phyloP scores from a whole-genome alignment of 2,113 vertebrate genomes.

The Nanorana parkeri region DNA sequence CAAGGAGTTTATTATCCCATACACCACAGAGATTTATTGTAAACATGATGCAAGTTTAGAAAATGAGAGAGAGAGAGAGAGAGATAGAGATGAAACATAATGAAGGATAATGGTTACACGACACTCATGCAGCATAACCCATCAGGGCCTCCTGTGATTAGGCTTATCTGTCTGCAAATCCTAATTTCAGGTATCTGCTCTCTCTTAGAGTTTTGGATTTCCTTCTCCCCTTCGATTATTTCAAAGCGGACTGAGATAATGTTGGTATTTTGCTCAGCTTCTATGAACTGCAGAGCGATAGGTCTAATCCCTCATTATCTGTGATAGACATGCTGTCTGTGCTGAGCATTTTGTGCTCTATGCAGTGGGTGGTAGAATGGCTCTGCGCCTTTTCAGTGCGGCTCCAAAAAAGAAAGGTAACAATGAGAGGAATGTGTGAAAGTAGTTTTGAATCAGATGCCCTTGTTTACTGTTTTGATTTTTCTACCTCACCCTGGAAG shows the following conservation, averaged over 20 bases:
- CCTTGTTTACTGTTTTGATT: not conserved
- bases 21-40: not conserved
- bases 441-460: not conserved
- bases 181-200: conserved; percentile 43
- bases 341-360: not conserved
- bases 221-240: conserved; percentile 42
- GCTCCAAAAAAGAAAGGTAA: not conserved
- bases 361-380: no score
- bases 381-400: not conserved
- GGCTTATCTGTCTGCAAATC: conserved; percentile 40
- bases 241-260: conserved; percentile 36
- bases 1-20: not conserved
- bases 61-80: not conserved
- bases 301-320: conserved; percentile 27
- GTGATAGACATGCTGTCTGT: not conserved
- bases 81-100: not conserved
- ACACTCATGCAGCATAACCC: not conserved
- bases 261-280: conserved; percentile 22
- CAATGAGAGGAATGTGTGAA: not conserved
- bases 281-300: conserved; percentile 13
- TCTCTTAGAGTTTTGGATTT: conserved; percentile 25
- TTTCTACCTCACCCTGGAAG: no score
- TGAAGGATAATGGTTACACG: not conserved
- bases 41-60: no score
- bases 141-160: conserved; percentile 1